Evolutionary conservation across 2,888 invertebrate species (phyloP), one percentile per base, ranked within the genome.

Genomic region (Nomada lathburiana): DNA sequence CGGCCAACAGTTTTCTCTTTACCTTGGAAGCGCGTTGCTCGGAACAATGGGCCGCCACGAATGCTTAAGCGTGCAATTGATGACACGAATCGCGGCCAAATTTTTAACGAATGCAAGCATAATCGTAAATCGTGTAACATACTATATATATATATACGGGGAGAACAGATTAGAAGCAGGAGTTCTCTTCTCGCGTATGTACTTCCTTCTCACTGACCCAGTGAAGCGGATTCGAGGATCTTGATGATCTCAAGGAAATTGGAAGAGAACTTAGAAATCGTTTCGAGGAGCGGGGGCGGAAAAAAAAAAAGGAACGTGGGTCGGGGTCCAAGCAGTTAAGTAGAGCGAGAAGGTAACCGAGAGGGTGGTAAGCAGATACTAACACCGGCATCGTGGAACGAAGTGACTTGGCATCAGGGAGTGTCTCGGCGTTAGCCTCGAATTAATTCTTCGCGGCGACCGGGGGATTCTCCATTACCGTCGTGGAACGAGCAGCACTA

Each of bases 401-500:
- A 78, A 84, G 82, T 76, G 86, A 86, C 87, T 86, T 85, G 87
- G 86, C 86, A 86, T 84, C 85, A 77, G 87, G 85, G 82, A 76
- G 86, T 84, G 82, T 78, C 80, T 77, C 82, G 82, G 85, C 76
- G 87, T 87, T 87, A 88, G 88, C 86, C 81, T 85, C 86, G 86
- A 88, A 89, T 88, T 89, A 88, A 89, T 88, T 89, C 83, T 75
- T 86, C 77, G 63, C 53, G 76, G 81, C 29, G 79, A 82, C 20
- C 53, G 78, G 80, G 79, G 78, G 80, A 80, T 79, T 84, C 88
- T 85, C 86, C 88, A 85, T 88, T 88, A 88, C 84, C 88, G 81
- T 71, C 80, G 77, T 80, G 80, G 62, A 86, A 88, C 82, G 88
- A 86, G 84, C 85, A 80, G 75, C 79, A 63, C 86, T 83, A 88